Base-by-base conservation (phyloP, 2,888 invertebrate species). In the Coenonympha arcania region DNA sequence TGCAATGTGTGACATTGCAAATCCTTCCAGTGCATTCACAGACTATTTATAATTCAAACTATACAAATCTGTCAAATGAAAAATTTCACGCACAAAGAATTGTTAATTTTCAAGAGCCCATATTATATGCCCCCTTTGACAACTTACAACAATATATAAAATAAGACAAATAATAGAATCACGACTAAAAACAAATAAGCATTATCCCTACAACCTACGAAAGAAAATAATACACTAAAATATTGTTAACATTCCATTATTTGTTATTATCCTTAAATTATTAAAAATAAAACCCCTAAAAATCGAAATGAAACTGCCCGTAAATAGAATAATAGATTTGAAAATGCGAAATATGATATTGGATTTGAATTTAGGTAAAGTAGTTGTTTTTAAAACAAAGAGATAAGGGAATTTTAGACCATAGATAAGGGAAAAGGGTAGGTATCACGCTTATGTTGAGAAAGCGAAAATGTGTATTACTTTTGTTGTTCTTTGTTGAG, bases 201-300 rank as follows among this genome's bases (percentile, higher is more conserved):
- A 31, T 20, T 16, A 19, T 24, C 30, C 36, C 39, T 39, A 51
- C 28, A 47, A 43, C 49, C 49, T 52, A 52, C n/a, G 19, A 48
- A 52, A 49, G 45, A 53, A 48, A 51, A 57, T 15, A 47, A 34
- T 36, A 45, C 18, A 64, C 64, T 63, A 66, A 66, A 60, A 62
- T 67, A 66, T n/a, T 65, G 66, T 71, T 72, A 79, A 80, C 81
- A 79, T 76, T 79, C 77, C 79, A 76, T 72, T 22, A 6, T 28
- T 15, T 18, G 20, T 54, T 50, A 54, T 36, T 50, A 39, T 40
- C 11, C 44, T 44, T 44, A 44, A 26, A 36, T n/a, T n/a, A 34
- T n/a, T n/a, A 34, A 34, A 20, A 43, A 36, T 16, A 8, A 36
- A 33, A 34, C 44, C 34, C 33, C 20, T 22, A 34, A 16, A 34